Percentiles rank a stretch among this genome's conserved stretches.
phyloP scores from a whole-genome alignment of 2,888 invertebrate species.

The Julus scanicus region DNA sequence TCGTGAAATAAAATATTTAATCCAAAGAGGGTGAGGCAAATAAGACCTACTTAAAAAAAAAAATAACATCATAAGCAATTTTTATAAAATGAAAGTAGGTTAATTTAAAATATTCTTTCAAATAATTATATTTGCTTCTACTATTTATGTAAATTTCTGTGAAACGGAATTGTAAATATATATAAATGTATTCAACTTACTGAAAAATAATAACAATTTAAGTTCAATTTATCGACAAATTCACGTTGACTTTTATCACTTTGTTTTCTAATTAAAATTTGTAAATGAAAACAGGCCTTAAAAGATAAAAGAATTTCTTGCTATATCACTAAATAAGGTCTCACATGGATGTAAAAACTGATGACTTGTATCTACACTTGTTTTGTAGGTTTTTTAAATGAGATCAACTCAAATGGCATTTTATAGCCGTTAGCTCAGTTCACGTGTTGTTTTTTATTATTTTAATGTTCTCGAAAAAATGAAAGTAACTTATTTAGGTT shows the following conservation, averaged over 20 bases:
- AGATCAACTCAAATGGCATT: neutral
- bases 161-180: too few relatives aligned
- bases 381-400: slow-evolving; percentile 3
- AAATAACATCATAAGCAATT: neutral
- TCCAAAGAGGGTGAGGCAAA: neutral
- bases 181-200: too few relatives aligned
- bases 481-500: slow-evolving; percentile 20
- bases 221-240: neutral
- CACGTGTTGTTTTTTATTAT: neutral
- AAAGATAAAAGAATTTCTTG: neutral
- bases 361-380: neutral
- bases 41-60: neutral
- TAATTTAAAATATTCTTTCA: neutral
- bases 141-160: too few relatives aligned
- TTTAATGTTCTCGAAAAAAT: slow-evolving; percentile 16
- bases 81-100: neutral
- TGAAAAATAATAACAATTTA: neutral
- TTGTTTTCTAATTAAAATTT: neutral
- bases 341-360: slow-evolving; percentile 7
- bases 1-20: neutral
- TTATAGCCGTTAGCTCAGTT: neutral
- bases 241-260: neutral
- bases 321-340: neutral
- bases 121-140: neutral
- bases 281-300: neutral